phyloP scores from a whole-genome alignment of 2,113 vertebrate species.

The Dicentrarchus labrax region DNA sequence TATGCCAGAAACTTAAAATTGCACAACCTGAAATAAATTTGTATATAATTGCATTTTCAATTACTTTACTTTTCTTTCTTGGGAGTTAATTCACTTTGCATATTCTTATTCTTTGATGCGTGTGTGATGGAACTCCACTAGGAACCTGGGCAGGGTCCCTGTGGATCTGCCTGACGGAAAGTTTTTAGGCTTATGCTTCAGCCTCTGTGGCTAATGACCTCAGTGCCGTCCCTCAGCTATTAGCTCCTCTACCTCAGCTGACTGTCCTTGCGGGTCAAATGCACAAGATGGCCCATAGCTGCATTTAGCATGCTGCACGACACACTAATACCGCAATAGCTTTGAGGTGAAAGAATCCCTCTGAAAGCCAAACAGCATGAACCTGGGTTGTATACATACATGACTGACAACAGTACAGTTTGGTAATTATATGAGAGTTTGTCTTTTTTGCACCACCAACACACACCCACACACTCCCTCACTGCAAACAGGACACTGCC shows the following conservation, averaged over 20 bases:
- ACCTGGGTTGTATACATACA: background rate
- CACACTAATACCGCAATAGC: conserved; percentile 11
- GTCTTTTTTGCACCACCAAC: background rate
- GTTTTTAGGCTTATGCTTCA: conserved; percentile 65
- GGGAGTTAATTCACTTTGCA: conserved; percentile 66
- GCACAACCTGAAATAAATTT: conserved; percentile 50
- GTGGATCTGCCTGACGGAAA: conserved; percentile 56
- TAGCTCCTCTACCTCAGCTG: conserved; percentile 66
- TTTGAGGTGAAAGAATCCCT: conserved; percentile 30
- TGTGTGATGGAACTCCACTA: conserved; percentile 51
- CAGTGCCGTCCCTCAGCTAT: conserved; percentile 74
- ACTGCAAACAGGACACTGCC: background rate
- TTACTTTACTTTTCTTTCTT: conserved; percentile 52
- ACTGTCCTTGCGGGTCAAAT: conserved; percentile 78
- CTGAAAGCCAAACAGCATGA: conserved; percentile 7
- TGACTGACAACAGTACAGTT: background rate
- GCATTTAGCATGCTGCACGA: conserved; percentile 59
- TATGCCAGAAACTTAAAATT: conserved; percentile 35
- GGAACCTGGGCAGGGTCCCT: conserved; percentile 61
- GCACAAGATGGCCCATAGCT: conserved; percentile 48
- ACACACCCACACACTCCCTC: background rate
- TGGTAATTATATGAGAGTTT: background rate
- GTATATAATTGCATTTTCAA: conserved; percentile 48
- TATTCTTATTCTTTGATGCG: conserved; percentile 58
- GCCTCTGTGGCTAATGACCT: conserved; percentile 76